These are phyloP conservation scores for Ochotona curzoniae DNA, from an alignment of 2,113 vertebrate genomes.

Conservation along the genomic window DNA sequence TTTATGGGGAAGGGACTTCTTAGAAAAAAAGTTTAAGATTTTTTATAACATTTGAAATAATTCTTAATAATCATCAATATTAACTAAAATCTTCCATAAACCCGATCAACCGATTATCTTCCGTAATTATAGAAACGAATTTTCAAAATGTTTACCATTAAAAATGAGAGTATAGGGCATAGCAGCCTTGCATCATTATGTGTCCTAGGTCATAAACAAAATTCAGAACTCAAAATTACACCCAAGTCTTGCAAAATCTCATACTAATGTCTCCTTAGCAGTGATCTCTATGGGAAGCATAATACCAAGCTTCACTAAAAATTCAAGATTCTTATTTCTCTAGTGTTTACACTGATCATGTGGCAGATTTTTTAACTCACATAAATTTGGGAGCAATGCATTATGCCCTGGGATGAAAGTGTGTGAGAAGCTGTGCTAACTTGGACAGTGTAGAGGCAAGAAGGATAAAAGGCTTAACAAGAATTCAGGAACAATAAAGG, in stretches of 20 bases:
- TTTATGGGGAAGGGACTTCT: accelerated
- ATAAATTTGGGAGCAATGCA: background rate
- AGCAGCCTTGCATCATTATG: background rate
- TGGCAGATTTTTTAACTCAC: background rate
- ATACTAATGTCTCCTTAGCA: background rate
- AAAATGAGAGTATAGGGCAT: background rate
- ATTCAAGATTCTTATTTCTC: accelerated
- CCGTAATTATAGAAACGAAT: background rate
- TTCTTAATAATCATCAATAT: background rate
- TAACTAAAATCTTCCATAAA: background rate
- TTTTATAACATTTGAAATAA: background rate
- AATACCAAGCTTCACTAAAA: background rate
- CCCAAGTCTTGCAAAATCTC: background rate
- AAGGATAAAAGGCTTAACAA: background rate
- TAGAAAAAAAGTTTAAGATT: background rate
- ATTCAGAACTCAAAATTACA: background rate
- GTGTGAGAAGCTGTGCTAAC: background rate
- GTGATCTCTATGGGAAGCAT: background rate
- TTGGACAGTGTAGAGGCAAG: background rate
- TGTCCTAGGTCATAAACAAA: background rate
- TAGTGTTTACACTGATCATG: background rate
- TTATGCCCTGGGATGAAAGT: background rate
- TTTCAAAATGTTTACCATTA: background rate
- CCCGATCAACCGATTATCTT: background rate
- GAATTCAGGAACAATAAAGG: background rate